Evolutionary conservation across 2,888 invertebrate genomes (phyloP).

Genomic region (Thera obeliscata): DNA sequence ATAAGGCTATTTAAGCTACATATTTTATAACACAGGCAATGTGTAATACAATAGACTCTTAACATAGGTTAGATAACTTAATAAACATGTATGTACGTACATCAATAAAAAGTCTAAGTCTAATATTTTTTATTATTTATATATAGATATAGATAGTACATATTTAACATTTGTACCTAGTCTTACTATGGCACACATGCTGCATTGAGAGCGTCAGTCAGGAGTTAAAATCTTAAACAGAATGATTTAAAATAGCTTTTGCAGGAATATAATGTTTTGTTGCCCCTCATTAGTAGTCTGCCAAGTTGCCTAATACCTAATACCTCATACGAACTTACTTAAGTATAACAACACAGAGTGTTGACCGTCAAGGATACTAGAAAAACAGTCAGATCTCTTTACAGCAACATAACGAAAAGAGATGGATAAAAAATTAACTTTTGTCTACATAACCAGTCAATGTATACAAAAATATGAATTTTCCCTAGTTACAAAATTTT

Average conservation of each 20-base stretch:
- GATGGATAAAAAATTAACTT: not conserved
- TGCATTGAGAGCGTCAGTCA: not conserved
- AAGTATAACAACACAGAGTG: no score
- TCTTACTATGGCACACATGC: conserved; percentile 4
- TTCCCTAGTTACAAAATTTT: not conserved
- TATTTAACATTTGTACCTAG: not conserved
- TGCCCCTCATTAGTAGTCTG: no score
- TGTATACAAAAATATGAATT: conserved; percentile 4
- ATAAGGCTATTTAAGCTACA: no score
- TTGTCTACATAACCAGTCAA: conserved; percentile 3
- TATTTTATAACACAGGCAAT: no score
- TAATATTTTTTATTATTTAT: not conserved
- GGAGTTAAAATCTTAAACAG: not conserved
- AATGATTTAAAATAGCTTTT: not conserved
- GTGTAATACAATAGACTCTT: not conserved
- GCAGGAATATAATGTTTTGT: no score
- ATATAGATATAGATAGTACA: not conserved
- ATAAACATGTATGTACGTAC: not conserved
- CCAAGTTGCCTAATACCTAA: no score
- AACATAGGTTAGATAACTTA: not conserved
- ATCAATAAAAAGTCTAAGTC: not conserved
- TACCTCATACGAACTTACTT: no score
- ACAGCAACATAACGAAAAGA: not conserved
- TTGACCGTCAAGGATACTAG: no score
- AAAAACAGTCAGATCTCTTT: not conserved